Evolutionary conservation across 2,113 vertebrate genomes (phyloP), one percentile per base, ranked within the genome.

Genomic region (Engraulis encrasicolus): DNA sequence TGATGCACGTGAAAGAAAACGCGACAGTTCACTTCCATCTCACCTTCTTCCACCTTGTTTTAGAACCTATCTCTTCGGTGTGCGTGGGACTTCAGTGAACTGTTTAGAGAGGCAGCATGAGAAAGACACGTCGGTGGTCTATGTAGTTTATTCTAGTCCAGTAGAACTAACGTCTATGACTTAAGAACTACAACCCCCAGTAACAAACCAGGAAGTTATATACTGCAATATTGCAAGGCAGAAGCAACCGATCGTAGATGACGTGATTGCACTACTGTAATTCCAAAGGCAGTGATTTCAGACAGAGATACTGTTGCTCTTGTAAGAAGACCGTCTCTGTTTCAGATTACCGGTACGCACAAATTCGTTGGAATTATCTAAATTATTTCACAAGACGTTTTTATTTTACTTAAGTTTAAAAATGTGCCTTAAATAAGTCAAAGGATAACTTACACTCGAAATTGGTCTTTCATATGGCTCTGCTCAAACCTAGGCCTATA

Each of bases 41-140:
- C 66, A 74, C 27, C 66, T 11, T 23, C 66, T 66, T 31, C 27
- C 58, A 66, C 58, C 31, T 66, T n/a, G n/a, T n/a, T n/a, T n/a
- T n/a, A n/a, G n/a, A n/a, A 66, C 66, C 12, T 31, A 34, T 27
- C 12, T 34, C 66, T 74, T 31, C 66, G 17, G 15, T 74, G 12
- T 74, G 66, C 66, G 11, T 17, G 66, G 66, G 31, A 74, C 66
- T 74, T 74, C 66, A 66, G 66, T 74, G 66, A 74, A 19, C 66
- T 74, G 66, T 74, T 14, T 23, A 14, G 23, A 74, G 66, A 74
- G 66, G 23, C 66, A 74, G 66, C 66, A 74, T 74, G 66, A 74
- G 66, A 74, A 74, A 11, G 66, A 74, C 31, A 74, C 11, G 6
- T n/a, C 31, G 14, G 11, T 74, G 66, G 66, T 34, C 15, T 34